Evolutionary conservation across 2,888 invertebrate genomes (phyloP).

Genomic region (Tupiocoris notatus): DNA sequence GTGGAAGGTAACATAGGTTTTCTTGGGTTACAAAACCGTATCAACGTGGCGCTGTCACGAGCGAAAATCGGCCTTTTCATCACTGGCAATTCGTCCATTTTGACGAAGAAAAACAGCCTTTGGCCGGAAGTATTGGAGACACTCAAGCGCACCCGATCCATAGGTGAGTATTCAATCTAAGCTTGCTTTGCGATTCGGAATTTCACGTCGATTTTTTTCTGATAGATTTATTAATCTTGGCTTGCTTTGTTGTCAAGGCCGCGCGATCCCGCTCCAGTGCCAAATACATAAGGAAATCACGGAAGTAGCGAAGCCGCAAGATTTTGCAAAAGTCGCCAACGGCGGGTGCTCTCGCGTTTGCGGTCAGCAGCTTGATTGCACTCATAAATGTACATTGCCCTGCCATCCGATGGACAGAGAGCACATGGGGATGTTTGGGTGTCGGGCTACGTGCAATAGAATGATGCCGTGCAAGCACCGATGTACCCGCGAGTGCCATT

Average conservation of each 20-base stretch:
- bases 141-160: conserved; percentile 51
- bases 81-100: conserved; percentile 67
- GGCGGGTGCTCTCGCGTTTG: conserved; percentile 65
- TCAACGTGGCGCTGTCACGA: conserved; percentile 75
- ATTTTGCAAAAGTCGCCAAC: conserved; percentile 55
- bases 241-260: conserved; percentile 22
- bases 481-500: conserved; percentile 23
- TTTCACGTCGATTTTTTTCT: too few relatives aligned
- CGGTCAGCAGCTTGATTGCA: conserved; percentile 58
- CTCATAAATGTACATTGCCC: conserved; percentile 61
- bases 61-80: conserved; percentile 70
- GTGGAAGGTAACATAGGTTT: conserved; percentile 67
- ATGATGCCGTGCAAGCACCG: conserved; percentile 51
- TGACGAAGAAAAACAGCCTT: conserved; percentile 58
- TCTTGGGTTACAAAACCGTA: conserved; percentile 65
- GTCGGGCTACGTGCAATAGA: conserved; percentile 58
- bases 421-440: conserved; percentile 57
- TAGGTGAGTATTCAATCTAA: neutral
- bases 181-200: too few relatives aligned
- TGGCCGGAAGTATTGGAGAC: conserved; percentile 61
- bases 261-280: conserved; percentile 55
- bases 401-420: conserved; percentile 63
- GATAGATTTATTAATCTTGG: neutral
- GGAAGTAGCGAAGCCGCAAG: conserved; percentile 50
- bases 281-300: conserved; percentile 58